Percentiles rank a stretch among this genome's conserved stretches.
Conservation (phyloP, 2,888 invertebrate genomes). For the Sceliomorpha sp. region DNA sequence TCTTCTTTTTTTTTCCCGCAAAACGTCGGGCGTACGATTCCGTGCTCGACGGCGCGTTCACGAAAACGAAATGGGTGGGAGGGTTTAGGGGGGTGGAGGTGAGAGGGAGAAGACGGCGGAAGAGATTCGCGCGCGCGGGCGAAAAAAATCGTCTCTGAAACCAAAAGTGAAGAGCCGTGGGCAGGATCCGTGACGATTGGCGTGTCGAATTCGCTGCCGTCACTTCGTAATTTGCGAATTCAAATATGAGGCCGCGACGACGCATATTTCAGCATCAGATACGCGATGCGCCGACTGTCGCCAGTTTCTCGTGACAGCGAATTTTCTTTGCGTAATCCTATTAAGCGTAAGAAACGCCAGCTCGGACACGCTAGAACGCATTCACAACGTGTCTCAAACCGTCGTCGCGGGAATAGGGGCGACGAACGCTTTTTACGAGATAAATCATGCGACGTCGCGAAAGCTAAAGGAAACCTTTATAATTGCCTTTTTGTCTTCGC, state of each 20-base stretch:
- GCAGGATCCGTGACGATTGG: conserved; percentile 35
- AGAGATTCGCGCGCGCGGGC: not conserved
- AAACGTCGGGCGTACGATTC: not conserved
- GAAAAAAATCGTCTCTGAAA: conserved; percentile 21
- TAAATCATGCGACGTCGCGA: no score
- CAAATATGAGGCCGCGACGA: conserved; percentile 39
- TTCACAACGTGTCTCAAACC: conserved; percentile 27
- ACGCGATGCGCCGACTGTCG: conserved; percentile 46
- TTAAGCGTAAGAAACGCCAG: conserved; percentile 46
- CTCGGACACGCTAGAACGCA: conserved; percentile 44
- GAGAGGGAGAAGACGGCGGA: not conserved
- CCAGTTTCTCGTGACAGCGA: conserved; percentile 46
- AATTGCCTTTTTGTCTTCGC: no score
- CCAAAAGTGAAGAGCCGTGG: conserved; percentile 32
- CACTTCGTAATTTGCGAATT: conserved; percentile 34
- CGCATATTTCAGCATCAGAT: conserved; percentile 56
- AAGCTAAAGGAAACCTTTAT: no score
- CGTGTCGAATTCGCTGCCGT: conserved; percentile 39
- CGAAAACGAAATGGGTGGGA: no score
- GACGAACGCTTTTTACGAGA: no score
- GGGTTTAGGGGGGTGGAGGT: no score
- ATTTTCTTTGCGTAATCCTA: conserved; percentile 53
- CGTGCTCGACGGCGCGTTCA: conserved; percentile 9
- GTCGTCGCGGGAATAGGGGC: not conserved
- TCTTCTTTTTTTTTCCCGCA: not conserved